phyloP scores from a whole-genome alignment of 2,888 invertebrate species.

The Pogonocherus hispidulus region DNA sequence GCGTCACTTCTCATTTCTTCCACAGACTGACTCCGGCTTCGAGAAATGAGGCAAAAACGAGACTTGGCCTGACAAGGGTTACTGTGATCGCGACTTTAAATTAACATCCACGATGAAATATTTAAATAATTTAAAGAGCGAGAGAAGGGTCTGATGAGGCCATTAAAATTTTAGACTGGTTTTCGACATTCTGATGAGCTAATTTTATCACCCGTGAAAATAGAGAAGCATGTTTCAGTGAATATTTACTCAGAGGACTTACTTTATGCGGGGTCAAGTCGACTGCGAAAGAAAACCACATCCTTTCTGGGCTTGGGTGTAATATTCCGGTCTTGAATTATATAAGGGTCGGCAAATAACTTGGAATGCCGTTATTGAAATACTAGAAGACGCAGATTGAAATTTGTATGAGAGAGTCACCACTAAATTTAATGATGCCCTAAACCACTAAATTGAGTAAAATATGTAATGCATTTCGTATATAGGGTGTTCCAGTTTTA shows the following conservation, averaged over 20 bases:
- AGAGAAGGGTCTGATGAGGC: background rate
- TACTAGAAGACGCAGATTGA: too few species aligned
- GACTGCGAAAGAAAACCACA: too few species aligned
- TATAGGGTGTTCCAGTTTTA: too few species aligned
- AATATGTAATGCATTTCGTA: too few species aligned
- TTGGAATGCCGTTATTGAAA: too few species aligned
- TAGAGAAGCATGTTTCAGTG: background rate
- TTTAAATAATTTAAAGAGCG: background rate
- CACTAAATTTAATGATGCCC: too few species aligned
- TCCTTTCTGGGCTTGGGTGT: too few species aligned
- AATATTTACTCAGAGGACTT: background rate
- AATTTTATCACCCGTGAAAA: background rate
- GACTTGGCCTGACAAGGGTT: background rate
- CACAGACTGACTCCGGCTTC: background rate
- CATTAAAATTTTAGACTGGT: background rate
- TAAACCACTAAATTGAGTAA: too few species aligned
- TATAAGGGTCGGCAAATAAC: too few species aligned
- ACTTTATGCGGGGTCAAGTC: too few species aligned
- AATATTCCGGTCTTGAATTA: too few species aligned
- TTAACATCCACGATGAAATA: background rate
- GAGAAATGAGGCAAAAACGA: background rate
- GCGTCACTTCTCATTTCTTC: background rate
- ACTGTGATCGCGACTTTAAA: background rate
- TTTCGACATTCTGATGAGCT: background rate
- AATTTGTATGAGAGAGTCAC: too few species aligned